phyloP scores from a whole-genome alignment of 1,140 invertebrate genomes.

The Nasonia vitripennis region DNA sequence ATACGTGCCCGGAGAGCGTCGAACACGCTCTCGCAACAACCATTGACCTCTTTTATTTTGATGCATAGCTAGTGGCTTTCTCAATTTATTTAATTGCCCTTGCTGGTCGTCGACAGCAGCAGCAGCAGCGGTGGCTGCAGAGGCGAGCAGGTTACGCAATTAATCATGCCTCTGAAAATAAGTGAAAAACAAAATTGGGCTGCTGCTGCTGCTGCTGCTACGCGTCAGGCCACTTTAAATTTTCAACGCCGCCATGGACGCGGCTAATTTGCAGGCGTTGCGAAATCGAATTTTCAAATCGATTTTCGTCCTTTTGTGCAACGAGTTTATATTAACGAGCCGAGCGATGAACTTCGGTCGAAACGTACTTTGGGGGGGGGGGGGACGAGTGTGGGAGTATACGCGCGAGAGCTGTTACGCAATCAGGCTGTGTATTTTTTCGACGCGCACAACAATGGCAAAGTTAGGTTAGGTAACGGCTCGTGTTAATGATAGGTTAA shows the following conservation, averaged over 20 bases:
- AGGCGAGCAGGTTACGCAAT: not conserved
- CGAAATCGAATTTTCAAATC: not conserved
- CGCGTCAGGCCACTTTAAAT: not conserved
- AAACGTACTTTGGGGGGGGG: too few relatives aligned
- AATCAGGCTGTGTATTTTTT: not conserved
- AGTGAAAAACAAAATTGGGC: not conserved
- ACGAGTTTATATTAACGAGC: too few relatives aligned
- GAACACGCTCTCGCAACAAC: conserved; percentile 3
- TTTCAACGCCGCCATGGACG: too few relatives aligned
- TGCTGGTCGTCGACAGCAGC: not conserved
- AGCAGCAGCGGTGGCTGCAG: too few relatives aligned
- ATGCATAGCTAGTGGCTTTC: not conserved
- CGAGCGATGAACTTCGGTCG: not conserved
- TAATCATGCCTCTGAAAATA: not conserved
- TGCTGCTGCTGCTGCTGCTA: too few relatives aligned
- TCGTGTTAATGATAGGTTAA: not conserved
- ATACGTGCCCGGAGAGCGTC: not conserved
- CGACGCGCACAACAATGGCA: not conserved
- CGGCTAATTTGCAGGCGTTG: too few relatives aligned
- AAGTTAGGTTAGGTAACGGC: not conserved
- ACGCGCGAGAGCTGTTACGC: not conserved
- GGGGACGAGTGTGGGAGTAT: too few relatives aligned
- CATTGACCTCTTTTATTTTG: conserved; percentile 2
- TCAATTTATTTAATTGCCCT: conserved; percentile 5
- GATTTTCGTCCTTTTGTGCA: not conserved